These are phyloP conservation scores for Chinchilla lanigera DNA, from an alignment of 2,113 vertebrate genomes.

Conservation along the genomic window DNA sequence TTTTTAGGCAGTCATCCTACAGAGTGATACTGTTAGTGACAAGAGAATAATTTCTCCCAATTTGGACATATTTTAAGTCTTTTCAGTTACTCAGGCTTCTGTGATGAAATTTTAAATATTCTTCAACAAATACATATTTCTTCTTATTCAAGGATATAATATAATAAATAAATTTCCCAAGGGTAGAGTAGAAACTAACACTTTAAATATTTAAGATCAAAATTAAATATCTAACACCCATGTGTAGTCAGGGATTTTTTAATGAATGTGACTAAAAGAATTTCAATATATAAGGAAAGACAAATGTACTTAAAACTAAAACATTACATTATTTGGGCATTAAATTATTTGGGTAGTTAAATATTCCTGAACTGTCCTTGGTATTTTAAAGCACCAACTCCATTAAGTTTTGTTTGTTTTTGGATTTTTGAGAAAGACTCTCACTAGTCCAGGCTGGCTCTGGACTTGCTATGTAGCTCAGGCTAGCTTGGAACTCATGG, in stretches of 20 bases:
- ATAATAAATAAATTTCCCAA: slow-evolving; percentile 16
- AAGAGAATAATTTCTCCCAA: slow-evolving; percentile 11
- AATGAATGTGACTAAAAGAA: slow-evolving; percentile 10
- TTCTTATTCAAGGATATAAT: not conserved
- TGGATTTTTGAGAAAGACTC: not conserved
- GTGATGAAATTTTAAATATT: slow-evolving; percentile 31
- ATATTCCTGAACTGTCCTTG: slow-evolving; percentile 14
- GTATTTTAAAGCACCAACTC: slow-evolving; percentile 13
- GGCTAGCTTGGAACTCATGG: not conserved
- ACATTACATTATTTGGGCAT: not conserved
- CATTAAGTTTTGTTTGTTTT: not conserved
- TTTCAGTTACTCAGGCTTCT: not conserved
- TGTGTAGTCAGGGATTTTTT: not conserved
- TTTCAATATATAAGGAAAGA: slow-evolving; percentile 35
- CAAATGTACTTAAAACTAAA: slow-evolving; percentile 48
- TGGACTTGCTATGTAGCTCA: not conserved
- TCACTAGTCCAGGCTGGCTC: not conserved
- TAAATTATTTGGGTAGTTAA: not conserved
- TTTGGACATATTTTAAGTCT: not conserved
- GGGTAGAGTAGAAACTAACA: not conserved
- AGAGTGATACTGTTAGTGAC: not conserved
- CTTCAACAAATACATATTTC: not conserved
- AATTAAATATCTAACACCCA: not conserved
- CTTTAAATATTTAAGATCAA: slow-evolving; percentile 46
- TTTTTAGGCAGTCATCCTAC: slow-evolving; percentile 22